A percentile compares a stretch with the other conserved stretches of the same genome.
phyloP scores from a whole-genome alignment of 2,113 vertebrate genomes.

The Gallinago undulata region DNA sequence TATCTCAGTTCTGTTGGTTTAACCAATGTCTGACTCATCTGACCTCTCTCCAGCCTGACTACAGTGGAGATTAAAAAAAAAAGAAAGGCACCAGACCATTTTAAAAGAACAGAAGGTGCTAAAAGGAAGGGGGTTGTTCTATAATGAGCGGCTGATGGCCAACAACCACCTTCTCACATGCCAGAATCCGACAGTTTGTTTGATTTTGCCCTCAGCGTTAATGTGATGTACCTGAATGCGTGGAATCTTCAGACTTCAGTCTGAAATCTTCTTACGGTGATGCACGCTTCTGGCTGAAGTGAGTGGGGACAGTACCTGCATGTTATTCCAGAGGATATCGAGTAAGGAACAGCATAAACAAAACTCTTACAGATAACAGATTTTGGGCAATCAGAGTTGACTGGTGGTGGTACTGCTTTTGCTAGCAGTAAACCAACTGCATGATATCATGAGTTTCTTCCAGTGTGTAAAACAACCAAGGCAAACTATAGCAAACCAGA shows the following conservation, averaged over 20 bases:
- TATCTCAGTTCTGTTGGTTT: slow-evolving; percentile 27
- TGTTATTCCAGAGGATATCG: not conserved
- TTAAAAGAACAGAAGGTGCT: not conserved
- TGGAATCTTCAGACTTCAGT: not conserved
- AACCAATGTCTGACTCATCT: slow-evolving; percentile 18
- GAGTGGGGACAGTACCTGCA: not conserved
- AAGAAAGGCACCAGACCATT: not conserved
- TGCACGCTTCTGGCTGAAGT: not conserved
- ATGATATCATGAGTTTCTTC: not conserved
- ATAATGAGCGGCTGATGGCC: not conserved
- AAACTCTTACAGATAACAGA: not conserved
- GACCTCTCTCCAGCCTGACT: not conserved
- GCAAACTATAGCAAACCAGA: not conserved
- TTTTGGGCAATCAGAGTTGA: not conserved
- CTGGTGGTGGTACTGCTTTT: not conserved
- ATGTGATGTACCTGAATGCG: not conserved
- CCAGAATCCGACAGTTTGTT: not conserved
- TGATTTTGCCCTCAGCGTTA: not conserved
- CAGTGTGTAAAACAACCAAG: not conserved
- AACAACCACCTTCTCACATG: not conserved
- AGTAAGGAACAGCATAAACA: not conserved
- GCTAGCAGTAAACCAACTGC: not conserved
- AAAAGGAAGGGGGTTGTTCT: not conserved
- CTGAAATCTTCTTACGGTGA: not conserved
- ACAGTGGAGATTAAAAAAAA: not conserved